These are phyloP conservation scores for Sparus aurata DNA, from an alignment of 2,797 vertebrate species.

Conservation along the genomic window DNA sequence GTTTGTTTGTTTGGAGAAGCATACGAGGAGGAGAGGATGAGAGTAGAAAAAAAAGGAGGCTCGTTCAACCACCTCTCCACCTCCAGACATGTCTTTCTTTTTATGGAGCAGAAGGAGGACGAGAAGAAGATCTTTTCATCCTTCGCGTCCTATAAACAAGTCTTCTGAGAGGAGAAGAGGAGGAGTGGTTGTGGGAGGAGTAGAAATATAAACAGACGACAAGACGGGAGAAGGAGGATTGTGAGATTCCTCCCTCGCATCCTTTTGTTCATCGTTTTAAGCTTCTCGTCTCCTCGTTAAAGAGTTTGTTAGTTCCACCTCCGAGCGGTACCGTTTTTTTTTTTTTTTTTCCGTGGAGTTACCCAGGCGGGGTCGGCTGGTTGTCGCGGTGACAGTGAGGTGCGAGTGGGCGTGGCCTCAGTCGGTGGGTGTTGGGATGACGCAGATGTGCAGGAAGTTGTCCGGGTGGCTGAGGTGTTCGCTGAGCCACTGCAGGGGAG, in stretches of 20 bases:
- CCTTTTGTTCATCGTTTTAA: constrained; percentile 12
- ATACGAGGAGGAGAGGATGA: neutral
- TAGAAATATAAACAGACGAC: constrained; percentile 36
- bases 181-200: neutral
- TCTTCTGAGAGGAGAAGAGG: constrained; percentile 14
- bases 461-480: constrained; percentile 99
- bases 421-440: constrained; percentile 91
- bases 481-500: constrained; percentile 97
- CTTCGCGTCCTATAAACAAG: neutral
- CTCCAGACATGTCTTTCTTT: neutral
- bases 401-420: constrained; percentile 75
- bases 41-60: constrained; percentile 19
- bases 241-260: constrained; percentile 13
- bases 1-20: constrained; percentile 49
- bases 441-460: constrained; percentile 98
- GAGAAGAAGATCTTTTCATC: constrained; percentile 7
- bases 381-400: neutral
- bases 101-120: too few relatives aligned
- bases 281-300: constrained; percentile 19
- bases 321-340: neutral
- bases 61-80: neutral
- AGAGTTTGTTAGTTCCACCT: constrained; percentile 45
- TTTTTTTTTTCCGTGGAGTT: neutral
- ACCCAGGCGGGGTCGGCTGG: neutral
- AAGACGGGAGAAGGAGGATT: constrained; percentile 23